These are phyloP conservation scores for Oophaga sylvatica DNA, from an alignment of 2,797 vertebrate species.

Conservation along the genomic window DNA sequence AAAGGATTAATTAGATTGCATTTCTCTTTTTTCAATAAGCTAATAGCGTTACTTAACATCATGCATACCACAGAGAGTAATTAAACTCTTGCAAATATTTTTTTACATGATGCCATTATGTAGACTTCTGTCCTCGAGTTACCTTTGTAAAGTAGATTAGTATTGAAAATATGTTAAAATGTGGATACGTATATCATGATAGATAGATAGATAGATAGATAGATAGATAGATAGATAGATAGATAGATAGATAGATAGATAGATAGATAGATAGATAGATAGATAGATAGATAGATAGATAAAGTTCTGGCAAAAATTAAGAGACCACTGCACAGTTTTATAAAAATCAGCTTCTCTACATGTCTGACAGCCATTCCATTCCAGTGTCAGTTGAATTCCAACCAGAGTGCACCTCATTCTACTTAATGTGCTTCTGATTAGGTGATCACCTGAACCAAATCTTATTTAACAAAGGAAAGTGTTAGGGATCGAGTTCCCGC, in stretches of 20 bases:
- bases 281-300: slow-evolving; percentile 16
- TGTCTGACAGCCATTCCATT: too few species aligned
- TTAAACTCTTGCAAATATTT: slow-evolving; percentile 3
- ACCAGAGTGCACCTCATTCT: too few species aligned
- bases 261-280: not conserved
- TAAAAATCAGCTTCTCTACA: too few species aligned
- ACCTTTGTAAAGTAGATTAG: not conserved
- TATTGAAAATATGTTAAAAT: not conserved
- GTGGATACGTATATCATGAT: not conserved
- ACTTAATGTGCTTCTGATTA: too few species aligned
- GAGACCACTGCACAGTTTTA: too few species aligned
- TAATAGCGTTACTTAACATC: not conserved
- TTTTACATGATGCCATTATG: not conserved
- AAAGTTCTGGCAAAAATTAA: too few species aligned
- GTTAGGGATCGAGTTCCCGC: too few species aligned
- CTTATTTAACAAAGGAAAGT: too few species aligned
- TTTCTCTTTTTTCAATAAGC: not conserved
- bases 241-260: not conserved
- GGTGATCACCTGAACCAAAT: too few species aligned
- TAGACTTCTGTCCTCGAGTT: slow-evolving; percentile 9
- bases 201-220: not conserved
- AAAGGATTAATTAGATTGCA: slow-evolving; percentile 17
- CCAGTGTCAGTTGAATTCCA: too few species aligned
- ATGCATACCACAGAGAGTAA: not conserved
- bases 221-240: not conserved